phyloP scores from a whole-genome alignment of 2,888 invertebrate genomes.

The Heliconius cydno region DNA sequence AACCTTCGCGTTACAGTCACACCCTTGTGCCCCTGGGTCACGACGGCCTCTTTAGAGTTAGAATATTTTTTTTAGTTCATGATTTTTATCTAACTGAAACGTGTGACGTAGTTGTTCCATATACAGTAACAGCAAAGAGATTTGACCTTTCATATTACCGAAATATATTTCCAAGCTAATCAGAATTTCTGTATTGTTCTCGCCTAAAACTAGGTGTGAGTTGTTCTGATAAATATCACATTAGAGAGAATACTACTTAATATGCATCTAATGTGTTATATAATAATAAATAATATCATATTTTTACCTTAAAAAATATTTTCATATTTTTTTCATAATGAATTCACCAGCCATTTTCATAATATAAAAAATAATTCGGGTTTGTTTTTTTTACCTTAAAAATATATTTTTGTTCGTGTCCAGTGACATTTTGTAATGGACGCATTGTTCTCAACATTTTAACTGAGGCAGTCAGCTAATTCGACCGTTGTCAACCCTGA shows the following conservation, averaged over 20 bases:
- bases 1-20: too few species aligned
- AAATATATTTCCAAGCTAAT: not conserved
- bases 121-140: not conserved
- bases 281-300: too few species aligned
- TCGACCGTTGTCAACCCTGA: slow-evolving; percentile 16
- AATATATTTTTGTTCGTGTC: slow-evolving; percentile 8
- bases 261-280: not conserved
- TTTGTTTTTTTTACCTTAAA: not conserved
- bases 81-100: too few species aligned
- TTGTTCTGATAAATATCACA: not conserved
- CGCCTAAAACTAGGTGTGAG: not conserved
- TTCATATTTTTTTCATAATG: not conserved
- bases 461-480: slow-evolving; percentile 23
- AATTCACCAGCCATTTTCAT: not conserved
- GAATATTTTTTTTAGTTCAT: too few species aligned
- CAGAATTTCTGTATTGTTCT: not conserved
- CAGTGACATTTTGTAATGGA: slow-evolving; percentile 15
- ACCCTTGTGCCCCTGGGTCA: too few species aligned
- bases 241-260: not conserved
- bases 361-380: not conserved
- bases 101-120: not conserved
- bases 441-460: slow-evolving; percentile 13
- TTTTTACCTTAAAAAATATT: not conserved
- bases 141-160: too few species aligned
- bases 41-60: too few species aligned